A percentile compares a stretch with the other conserved stretches of the same genome.
These are phyloP conservation scores for Ptilodon capucinus DNA, from an alignment of 2,888 invertebrate species.

Conservation along the genomic window DNA sequence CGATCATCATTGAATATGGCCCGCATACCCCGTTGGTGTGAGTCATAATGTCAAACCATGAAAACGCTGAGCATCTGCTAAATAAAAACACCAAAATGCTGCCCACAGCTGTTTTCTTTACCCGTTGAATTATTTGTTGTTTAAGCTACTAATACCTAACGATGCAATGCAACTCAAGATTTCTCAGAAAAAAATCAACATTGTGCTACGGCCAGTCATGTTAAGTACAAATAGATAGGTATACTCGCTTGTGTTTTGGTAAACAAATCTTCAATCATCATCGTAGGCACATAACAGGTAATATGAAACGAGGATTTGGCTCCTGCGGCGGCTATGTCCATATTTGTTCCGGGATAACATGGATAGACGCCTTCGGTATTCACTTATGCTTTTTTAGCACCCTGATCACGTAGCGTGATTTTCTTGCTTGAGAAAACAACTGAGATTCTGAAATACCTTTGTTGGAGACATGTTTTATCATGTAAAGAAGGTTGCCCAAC, in stretches of 20 bases:
- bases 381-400: constrained; percentile 48
- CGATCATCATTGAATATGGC: constrained; percentile 29
- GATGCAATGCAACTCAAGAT: too few relatives aligned
- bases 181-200: too few relatives aligned
- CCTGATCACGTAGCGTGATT: constrained; percentile 57
- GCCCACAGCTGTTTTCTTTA: constrained; percentile 15
- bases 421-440: constrained; percentile 50
- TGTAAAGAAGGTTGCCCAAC: constrained; percentile 22
- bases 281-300: constrained; percentile 23
- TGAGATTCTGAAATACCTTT: constrained; percentile 55
- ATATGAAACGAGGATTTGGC: constrained; percentile 36
- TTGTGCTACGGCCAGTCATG: too few relatives aligned
- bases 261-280: constrained; percentile 26
- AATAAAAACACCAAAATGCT: constrained; percentile 18
- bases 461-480: constrained; percentile 42
- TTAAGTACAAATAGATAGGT: too few relatives aligned
- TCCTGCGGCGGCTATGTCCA: constrained; percentile 51
- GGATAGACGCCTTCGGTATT: constrained; percentile 51
- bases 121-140: not conserved
- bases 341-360: constrained; percentile 48
- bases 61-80: constrained; percentile 29
- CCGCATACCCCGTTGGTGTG: constrained; percentile 30
- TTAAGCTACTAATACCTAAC: too few relatives aligned
- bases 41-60: constrained; percentile 27
- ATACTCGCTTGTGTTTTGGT: constrained; percentile 10